Conservation (phyloP, 2,888 invertebrate genomes). For the Hemicrepidius hirtus region DNA sequence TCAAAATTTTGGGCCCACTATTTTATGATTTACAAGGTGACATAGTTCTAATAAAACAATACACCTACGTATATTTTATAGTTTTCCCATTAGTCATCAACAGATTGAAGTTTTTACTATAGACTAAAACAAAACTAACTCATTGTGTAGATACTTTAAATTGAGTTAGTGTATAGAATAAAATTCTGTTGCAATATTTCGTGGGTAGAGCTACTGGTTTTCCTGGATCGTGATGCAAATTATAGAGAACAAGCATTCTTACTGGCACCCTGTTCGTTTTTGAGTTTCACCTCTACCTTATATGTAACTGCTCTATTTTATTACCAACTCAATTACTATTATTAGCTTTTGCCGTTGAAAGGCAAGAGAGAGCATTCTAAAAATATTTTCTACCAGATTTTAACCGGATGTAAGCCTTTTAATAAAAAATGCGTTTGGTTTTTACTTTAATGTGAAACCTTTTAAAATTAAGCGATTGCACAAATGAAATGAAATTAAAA, state of each 20-base stretch:
- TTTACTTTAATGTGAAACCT: neutral
- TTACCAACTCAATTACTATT: constrained; percentile 8
- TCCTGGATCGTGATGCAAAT: neutral
- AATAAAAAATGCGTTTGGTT: no score
- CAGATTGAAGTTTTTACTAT: no score
- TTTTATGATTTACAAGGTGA: no score
- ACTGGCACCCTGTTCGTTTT: constrained; percentile 13
- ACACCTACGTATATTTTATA: no score
- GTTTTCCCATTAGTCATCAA: no score
- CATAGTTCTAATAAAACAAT: no score
- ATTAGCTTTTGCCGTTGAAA: constrained; percentile 13
- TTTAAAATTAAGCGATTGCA: neutral
- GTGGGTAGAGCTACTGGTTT: constrained; percentile 11
- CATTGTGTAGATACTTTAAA: neutral
- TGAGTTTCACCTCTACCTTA: constrained; percentile 16
- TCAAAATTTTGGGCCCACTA: no score
- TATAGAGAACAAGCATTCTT: neutral
- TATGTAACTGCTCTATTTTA: constrained; percentile 19
- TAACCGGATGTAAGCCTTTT: constrained; percentile 3
- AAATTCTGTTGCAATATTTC: constrained; percentile 11
- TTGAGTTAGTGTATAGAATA: neutral
- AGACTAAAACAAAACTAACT: no score
- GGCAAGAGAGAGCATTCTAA: neutral
- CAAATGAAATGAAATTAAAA: neutral
- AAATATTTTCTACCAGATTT: neutral